Conservation (phyloP, 2,113 vertebrate genomes). For the Stercorarius parasiticus region DNA sequence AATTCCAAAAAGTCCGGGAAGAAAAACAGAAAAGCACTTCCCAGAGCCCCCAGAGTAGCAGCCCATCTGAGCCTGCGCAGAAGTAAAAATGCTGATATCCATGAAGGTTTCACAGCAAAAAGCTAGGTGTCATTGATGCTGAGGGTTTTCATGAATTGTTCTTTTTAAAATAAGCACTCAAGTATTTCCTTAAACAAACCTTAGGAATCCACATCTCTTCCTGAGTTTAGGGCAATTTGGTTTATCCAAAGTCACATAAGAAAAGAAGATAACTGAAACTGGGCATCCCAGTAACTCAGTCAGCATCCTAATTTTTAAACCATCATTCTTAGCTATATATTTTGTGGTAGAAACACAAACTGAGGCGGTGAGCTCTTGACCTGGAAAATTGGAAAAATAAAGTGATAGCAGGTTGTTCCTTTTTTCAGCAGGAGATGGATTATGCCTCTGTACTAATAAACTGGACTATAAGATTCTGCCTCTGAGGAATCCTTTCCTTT, state of each 20-base stretch:
- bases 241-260: neutral
- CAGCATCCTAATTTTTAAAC: neutral
- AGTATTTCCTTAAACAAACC: neutral
- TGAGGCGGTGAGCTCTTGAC: neutral
- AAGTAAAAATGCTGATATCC: neutral
- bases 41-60: neutral
- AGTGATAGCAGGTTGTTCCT: neutral
- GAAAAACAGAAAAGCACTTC: neutral
- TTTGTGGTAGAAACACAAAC: neutral
- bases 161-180: neutral
- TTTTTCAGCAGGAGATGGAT: neutral
- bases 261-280: neutral
- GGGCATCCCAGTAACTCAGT: neutral
- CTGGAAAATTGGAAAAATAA: neutral
- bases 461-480: neutral
- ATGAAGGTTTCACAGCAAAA: neutral
- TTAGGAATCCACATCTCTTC: neutral
- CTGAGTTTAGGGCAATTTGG: neutral
- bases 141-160: neutral
- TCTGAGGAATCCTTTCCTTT: neutral
- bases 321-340: neutral
- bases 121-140: neutral
- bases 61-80: neutral
- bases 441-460: neutral
- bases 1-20: neutral